These are phyloP conservation scores for Oryzias sinensis DNA, from an alignment of 2,797 vertebrate species.

Conservation along the genomic window DNA sequence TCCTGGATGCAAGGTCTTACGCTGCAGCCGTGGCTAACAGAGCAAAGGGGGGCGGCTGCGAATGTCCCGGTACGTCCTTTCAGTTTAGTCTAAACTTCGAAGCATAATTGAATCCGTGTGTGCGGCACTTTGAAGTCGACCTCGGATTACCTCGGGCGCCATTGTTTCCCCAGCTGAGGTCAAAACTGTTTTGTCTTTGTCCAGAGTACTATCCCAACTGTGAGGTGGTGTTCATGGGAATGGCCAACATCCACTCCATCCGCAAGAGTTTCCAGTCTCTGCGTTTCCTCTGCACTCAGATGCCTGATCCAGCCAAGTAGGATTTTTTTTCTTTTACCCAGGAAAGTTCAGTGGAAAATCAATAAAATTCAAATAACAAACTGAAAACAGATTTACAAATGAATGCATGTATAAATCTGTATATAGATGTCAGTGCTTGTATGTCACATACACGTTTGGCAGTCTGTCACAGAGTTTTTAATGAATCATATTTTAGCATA, in stretches of 20 bases:
- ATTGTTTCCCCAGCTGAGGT: slow-evolving; percentile 30
- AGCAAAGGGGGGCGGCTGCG: slow-evolving; percentile 96
- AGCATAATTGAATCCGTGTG: slow-evolving; percentile 14
- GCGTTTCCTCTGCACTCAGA: slow-evolving; percentile 95
- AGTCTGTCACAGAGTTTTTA: too few species aligned
- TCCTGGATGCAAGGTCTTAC: slow-evolving; percentile 93
- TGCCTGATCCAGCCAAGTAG: slow-evolving; percentile 98
- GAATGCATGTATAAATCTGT: too few species aligned
- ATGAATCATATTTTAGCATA: too few species aligned
- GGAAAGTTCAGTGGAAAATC: too few species aligned
- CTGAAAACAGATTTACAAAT: too few species aligned
- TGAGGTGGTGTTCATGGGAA: slow-evolving; percentile 99
- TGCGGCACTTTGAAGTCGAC: slow-evolving; percentile 9
- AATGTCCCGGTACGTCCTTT: slow-evolving; percentile 88
- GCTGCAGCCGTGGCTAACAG: slow-evolving; percentile 96
- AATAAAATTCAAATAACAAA: too few species aligned
- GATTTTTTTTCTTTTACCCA: slow-evolving; percentile 43
- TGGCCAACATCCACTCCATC: slow-evolving; percentile 99
- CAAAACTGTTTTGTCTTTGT: slow-evolving; percentile 8
- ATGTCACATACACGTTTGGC: too few species aligned
- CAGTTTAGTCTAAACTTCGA: not conserved
- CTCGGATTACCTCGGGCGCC: slow-evolving; percentile 12
- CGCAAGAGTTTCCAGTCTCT: slow-evolving; percentile 98
- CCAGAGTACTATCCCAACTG: slow-evolving; percentile 98
- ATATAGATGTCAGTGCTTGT: too few species aligned